Evolutionary conservation across 2,113 vertebrate genomes (phyloP).

Genomic region (Dryoscopus gambensis): DNA sequence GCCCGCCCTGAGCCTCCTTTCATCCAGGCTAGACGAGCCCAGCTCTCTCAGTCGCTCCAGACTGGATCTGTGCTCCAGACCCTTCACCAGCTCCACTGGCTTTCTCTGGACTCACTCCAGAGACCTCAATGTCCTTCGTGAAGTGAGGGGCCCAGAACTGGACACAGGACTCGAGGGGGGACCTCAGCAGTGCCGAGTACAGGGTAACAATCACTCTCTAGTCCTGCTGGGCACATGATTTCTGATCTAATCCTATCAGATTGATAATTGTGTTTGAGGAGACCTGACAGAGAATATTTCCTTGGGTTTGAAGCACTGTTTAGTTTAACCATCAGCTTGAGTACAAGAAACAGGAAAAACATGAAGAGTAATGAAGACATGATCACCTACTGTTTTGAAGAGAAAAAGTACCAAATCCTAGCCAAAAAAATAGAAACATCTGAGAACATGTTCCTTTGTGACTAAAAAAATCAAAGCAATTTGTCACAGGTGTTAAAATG

Average conservation of each 20-base stretch:
- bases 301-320: neutral
- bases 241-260: neutral
- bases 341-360: neutral
- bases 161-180: neutral
- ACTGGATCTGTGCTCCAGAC: neutral
- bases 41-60: neutral
- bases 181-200: neutral
- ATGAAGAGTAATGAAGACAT: neutral
- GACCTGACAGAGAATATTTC: neutral
- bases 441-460: neutral
- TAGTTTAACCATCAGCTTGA: neutral
- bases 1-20: neutral
- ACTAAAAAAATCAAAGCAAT: neutral
- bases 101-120: neutral
- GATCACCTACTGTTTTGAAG: neutral
- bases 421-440: neutral
- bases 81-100: neutral
- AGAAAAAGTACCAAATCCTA: neutral
- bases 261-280: neutral
- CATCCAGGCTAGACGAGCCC: neutral
- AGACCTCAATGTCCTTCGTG: neutral
- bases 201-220: neutral
- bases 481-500: slow-evolving; percentile 3
- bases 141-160: neutral
- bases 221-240: neutral